Percentiles rank a stretch among this genome's conserved stretches.
phyloP scores from a whole-genome alignment of 2,113 vertebrate species.

The Tretioscincus oriximinensis region DNA sequence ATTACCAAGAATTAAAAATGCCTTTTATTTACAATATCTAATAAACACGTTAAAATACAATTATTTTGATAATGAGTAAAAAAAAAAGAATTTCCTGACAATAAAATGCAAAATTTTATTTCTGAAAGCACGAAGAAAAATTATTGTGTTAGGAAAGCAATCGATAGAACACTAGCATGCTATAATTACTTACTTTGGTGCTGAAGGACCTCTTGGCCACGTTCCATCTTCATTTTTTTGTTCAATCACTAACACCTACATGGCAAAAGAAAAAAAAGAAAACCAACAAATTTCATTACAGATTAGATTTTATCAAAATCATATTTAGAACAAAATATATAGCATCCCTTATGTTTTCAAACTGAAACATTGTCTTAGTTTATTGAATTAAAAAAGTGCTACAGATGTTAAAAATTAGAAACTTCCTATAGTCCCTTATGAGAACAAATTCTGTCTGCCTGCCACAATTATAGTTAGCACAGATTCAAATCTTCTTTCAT shows the following conservation, averaged over 20 bases:
- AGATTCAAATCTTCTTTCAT: no score
- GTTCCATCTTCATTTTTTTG: slow-evolving; percentile 96
- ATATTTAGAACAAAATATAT: no score
- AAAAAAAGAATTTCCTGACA: rapidly evolving
- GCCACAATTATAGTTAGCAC: no score
- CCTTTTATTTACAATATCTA: neutral
- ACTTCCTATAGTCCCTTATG: no score
- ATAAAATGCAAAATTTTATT: neutral
- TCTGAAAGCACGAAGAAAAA: neutral
- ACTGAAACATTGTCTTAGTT: no score
- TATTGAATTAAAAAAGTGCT: no score
- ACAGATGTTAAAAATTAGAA: no score
- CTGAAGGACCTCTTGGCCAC: slow-evolving; percentile 92
- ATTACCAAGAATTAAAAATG: neutral
- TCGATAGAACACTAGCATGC: neutral
- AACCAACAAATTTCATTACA: neutral
- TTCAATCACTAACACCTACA: slow-evolving; percentile 96
- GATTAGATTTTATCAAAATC: neutral
- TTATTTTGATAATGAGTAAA: neutral
- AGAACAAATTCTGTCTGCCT: no score
- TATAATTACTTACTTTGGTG: slow-evolving; percentile 87
- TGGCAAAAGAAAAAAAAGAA: slow-evolving; percentile 31
- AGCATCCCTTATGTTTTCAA: no score
- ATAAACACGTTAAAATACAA: neutral
- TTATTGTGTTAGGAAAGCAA: neutral